Evolutionary conservation across 2,113 vertebrate species (phyloP).

Genomic region (Pollimyrus isidori): DNA sequence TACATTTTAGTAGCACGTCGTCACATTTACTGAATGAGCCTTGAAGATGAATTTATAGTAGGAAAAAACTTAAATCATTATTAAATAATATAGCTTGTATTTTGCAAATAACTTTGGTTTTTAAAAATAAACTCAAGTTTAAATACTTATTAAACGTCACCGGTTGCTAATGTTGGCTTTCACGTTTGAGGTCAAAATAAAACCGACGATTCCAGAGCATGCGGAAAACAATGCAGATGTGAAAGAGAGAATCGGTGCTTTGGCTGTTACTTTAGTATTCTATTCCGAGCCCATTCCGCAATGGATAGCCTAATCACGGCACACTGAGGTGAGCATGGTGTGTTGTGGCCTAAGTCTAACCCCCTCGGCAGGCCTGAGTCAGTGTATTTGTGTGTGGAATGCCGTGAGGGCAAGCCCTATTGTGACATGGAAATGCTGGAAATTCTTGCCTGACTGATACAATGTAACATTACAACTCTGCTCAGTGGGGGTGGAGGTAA

Average conservation of each 20-base stretch:
- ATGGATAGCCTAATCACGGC: neutral
- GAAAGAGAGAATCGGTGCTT: neutral
- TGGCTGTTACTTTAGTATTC: neutral
- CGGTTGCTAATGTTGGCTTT: neutral
- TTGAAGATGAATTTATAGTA: neutral
- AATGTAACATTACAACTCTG: conserved; percentile 52
- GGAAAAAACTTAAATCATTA: neutral
- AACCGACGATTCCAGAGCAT: neutral
- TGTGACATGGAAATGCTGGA: neutral
- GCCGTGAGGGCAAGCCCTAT: conserved; percentile 21
- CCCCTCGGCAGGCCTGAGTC: neutral
- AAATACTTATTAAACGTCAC: neutral
- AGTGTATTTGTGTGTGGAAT: neutral
- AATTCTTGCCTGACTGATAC: conserved; percentile 25
- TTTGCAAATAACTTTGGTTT: neutral
- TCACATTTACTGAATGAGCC: neutral
- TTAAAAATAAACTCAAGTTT: neutral
- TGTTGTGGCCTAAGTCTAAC: neutral
- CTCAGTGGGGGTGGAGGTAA: conserved; percentile 54
- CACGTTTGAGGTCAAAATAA: neutral
- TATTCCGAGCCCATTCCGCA: neutral
- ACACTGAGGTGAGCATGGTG: neutral
- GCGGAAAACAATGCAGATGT: neutral
- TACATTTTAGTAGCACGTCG: neutral
- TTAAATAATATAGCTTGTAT: neutral